These are phyloP conservation scores for Helicoverpa assulta DNA, from an alignment of 2,888 invertebrate species.

Conservation along the genomic window DNA sequence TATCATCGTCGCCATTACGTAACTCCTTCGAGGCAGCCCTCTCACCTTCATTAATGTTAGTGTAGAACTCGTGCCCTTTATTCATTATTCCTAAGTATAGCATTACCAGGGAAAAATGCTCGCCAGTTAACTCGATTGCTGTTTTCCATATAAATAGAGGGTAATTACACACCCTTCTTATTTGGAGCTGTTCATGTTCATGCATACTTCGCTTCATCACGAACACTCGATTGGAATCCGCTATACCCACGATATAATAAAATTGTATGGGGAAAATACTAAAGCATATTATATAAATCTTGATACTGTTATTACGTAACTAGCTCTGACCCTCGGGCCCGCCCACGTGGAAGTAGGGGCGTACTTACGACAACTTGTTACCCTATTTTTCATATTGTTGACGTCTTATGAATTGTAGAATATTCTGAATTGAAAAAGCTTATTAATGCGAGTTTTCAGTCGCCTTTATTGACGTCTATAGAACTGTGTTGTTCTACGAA, in stretches of 20 bases:
- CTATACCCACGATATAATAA: constrained; percentile 35
- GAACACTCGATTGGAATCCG: constrained; percentile 46
- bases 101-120: constrained; percentile 81
- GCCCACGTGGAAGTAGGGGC: constrained; percentile 58
- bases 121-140: constrained; percentile 76
- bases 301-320: constrained; percentile 59
- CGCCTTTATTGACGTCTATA: constrained; percentile 45
- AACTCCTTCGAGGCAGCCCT: constrained; percentile 78
- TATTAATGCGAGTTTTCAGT: constrained; percentile 43
- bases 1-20: constrained; percentile 80
- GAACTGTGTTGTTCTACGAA: constrained; percentile 35
- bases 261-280: constrained; percentile 37
- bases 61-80: constrained; percentile 73
- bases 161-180: constrained; percentile 63
- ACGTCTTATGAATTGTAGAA: constrained; percentile 58
- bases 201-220: constrained; percentile 53
- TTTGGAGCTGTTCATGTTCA: constrained; percentile 61
- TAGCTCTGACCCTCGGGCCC: constrained; percentile 46
- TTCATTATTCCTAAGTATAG: constrained; percentile 82
- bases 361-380: constrained; percentile 52
- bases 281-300: constrained; percentile 41
- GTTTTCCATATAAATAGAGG: constrained; percentile 73
- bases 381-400: constrained; percentile 58
- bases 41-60: constrained; percentile 83
- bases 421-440: constrained; percentile 43